These are phyloP conservation scores for Notodonta ziczac DNA, from an alignment of 2,888 invertebrate species.

Conservation along the genomic window DNA sequence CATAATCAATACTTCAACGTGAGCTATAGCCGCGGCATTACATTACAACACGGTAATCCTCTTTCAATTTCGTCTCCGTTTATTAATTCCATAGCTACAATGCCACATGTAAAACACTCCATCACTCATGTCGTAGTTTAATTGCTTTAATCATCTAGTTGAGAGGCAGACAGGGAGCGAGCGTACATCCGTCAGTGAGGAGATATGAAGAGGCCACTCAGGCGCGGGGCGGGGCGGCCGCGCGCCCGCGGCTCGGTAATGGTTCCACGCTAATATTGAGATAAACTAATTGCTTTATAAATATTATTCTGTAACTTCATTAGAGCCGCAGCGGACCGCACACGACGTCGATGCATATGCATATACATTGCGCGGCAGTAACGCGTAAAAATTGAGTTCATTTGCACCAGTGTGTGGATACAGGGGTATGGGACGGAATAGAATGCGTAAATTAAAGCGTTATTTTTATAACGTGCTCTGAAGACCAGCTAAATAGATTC, in stretches of 20 bases:
- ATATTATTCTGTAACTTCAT: slow-evolving; percentile 63
- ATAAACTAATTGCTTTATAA: slow-evolving; percentile 74
- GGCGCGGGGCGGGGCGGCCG: slow-evolving; percentile 15
- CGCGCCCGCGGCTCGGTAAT: slow-evolving; percentile 53
- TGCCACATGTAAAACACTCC: slow-evolving; percentile 47
- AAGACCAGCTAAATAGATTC: slow-evolving; percentile 26
- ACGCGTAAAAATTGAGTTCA: slow-evolving; percentile 21
- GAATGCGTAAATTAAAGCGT: slow-evolving; percentile 25
- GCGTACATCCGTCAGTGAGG: slow-evolving; percentile 58
- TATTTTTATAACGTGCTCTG: slow-evolving; percentile 21
- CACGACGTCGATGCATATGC: slow-evolving; percentile 45
- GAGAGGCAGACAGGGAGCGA: slow-evolving; percentile 44
- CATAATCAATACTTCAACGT: slow-evolving; percentile 1
- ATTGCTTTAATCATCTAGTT: slow-evolving; percentile 59
- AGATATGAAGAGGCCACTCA: slow-evolving; percentile 51
- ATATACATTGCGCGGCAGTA: slow-evolving; percentile 32
- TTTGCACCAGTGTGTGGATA: slow-evolving; percentile 19
- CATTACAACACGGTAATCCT: slow-evolving; percentile 1
- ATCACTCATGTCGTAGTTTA: slow-evolving; percentile 57
- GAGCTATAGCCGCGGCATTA: neutral
- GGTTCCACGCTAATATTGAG: slow-evolving; percentile 62
- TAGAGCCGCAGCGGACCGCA: slow-evolving; percentile 54
- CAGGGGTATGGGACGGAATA: slow-evolving; percentile 11
- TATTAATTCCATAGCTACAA: slow-evolving; percentile 32
- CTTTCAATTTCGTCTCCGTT: slow-evolving; percentile 10